Evolutionary conservation across 2,888 invertebrate genomes (phyloP).

Genomic region (Cephus runcator): DNA sequence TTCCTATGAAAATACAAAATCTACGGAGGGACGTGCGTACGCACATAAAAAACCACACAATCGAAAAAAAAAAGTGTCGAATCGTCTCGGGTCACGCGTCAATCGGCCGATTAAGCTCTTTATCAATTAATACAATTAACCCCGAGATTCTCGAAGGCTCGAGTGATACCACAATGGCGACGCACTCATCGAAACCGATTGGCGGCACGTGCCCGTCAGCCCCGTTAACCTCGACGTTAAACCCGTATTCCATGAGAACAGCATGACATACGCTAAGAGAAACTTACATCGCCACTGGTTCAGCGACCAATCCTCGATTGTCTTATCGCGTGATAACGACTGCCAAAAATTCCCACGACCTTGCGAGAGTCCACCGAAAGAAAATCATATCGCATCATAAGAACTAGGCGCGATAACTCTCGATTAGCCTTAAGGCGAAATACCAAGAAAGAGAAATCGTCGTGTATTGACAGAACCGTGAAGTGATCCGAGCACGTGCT

Average conservation of each 20-base stretch:
- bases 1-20: background rate
- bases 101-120: background rate
- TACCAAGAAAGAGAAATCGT: background rate
- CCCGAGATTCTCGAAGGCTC: background rate
- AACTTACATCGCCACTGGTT: background rate
- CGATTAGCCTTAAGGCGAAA: background rate
- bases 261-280: background rate
- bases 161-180: background rate
- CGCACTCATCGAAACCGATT: background rate
- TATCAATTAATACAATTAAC: background rate
- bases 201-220: background rate
- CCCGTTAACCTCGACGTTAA: background rate
- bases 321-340: background rate
- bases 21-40: background rate
- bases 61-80: background rate
- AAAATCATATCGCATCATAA: background rate
- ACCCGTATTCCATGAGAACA: background rate
- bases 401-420: background rate
- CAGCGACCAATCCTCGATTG: background rate
- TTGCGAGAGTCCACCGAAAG: background rate
- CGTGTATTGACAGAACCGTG: background rate
- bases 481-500: conserved; percentile 33
- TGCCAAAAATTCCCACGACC: background rate
- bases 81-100: background rate
- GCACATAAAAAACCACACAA: background rate